These are phyloP conservation scores for Leptopilina boulardi DNA, from an alignment of 1,140 invertebrate species.

Conservation along the genomic window DNA sequence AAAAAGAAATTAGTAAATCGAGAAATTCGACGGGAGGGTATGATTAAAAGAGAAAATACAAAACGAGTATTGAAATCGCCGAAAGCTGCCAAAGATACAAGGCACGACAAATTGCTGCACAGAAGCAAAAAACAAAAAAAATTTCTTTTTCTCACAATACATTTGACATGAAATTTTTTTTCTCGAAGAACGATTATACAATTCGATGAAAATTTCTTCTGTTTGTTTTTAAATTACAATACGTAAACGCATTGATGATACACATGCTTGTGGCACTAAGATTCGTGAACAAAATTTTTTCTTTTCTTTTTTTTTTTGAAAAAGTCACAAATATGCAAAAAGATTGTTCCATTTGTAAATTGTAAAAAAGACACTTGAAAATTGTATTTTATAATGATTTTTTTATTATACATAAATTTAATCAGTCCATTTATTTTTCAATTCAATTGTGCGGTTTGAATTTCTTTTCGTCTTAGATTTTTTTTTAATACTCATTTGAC, in stretches of 20 bases:
- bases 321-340: not conserved
- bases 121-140: slow-evolving; percentile 64
- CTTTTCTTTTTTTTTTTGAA: not conserved
- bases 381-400: not conserved
- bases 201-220: not conserved
- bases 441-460: not conserved
- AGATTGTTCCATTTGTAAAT: not conserved
- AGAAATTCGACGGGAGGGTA: slow-evolving; percentile 29
- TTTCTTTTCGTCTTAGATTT: not conserved
- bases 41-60: slow-evolving; percentile 56
- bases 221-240: not conserved
- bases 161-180: slow-evolving; percentile 41
- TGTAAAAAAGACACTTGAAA: not conserved
- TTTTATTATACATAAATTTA: not conserved
- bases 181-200: not conserved
- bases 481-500: not conserved
- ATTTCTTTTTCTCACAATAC: not conserved
- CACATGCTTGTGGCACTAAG: slow-evolving; percentile 7
- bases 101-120: slow-evolving; percentile 73
- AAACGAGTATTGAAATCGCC: slow-evolving; percentile 70
- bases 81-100: slow-evolving; percentile 71
- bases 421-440: slow-evolving; percentile 1
- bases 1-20: not conserved
- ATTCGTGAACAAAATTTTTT: not conserved
- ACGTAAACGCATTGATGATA: not conserved